phyloP scores from a whole-genome alignment of 30 jellyfish, hydroid and myxozoan genomes.

The Aurelia coerulea region DNA sequence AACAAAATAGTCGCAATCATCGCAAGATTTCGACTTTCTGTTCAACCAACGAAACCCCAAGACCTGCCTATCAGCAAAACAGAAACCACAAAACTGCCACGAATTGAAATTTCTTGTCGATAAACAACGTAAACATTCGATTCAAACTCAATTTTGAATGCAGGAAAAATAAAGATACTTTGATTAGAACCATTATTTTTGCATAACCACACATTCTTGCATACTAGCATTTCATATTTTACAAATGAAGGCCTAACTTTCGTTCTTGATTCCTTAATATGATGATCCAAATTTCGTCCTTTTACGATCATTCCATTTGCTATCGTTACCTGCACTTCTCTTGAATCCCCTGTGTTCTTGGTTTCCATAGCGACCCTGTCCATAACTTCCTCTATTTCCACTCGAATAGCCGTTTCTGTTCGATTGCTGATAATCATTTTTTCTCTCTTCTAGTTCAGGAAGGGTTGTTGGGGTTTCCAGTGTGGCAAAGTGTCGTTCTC shows the following conservation, averaged over 20 bases:
- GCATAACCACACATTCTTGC: constrained; percentile 10
- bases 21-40: no score
- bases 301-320: constrained; percentile 34
- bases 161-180: no score
- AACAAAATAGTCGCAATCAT: no score
- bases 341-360: constrained; percentile 20
- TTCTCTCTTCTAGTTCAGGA: constrained; percentile 86
- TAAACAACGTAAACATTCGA: no score
- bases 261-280: background rate
- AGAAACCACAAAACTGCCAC: no score
- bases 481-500: constrained; percentile 81
- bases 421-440: background rate
- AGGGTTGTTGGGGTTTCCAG: constrained; percentile 85
- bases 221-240: no score
- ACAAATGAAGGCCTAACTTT: no score
- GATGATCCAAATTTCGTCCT: constrained; percentile 32
- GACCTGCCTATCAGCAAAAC: no score
- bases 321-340: constrained; percentile 11
- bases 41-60: no score
- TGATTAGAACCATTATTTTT: background rate
- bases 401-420: constrained; percentile 10
- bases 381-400: constrained; percentile 27
- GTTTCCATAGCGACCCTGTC: constrained; percentile 22
- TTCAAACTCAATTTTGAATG: no score
- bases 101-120: no score